Percentiles rank a stretch among this genome's conserved stretches.
Evolutionary conservation across 2,888 invertebrate genomes (phyloP).

Genomic region (Escarpia spicata): DNA sequence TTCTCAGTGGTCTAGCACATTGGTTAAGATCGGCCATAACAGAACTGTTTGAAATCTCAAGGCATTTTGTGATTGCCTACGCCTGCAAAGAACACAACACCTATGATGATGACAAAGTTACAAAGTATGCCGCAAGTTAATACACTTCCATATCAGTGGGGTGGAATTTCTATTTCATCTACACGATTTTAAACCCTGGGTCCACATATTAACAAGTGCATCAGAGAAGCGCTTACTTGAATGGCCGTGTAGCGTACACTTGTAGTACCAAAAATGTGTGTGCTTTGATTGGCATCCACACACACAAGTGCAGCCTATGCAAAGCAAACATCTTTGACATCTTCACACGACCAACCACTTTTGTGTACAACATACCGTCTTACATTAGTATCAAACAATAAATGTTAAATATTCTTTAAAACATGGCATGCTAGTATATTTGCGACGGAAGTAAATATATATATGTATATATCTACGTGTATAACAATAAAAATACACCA

Average conservation of each 20-base stretch:
- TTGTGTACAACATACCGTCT: background rate
- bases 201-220: background rate
- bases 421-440: conserved; percentile 5
- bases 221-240: background rate
- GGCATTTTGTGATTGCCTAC: no score
- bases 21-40: no score
- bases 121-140: no score
- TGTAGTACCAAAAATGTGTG: background rate
- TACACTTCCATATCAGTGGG: no score
- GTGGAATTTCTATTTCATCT: background rate
- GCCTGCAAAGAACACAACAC: no score
- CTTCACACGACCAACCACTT: background rate
- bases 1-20: no score
- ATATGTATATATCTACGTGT: background rate
- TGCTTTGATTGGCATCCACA: background rate
- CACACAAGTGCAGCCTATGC: background rate
- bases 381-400: conserved; percentile 12
- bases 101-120: no score
- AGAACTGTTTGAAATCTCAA: no score
- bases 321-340: background rate
- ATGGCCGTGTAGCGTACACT: background rate
- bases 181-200: background rate
- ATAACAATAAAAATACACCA: conserved; percentile 14
- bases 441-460: background rate
- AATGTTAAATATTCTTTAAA: conserved; percentile 16